Base-by-base conservation (phyloP, 2,113 vertebrate species). In the Colistium nudipinnis region DNA sequence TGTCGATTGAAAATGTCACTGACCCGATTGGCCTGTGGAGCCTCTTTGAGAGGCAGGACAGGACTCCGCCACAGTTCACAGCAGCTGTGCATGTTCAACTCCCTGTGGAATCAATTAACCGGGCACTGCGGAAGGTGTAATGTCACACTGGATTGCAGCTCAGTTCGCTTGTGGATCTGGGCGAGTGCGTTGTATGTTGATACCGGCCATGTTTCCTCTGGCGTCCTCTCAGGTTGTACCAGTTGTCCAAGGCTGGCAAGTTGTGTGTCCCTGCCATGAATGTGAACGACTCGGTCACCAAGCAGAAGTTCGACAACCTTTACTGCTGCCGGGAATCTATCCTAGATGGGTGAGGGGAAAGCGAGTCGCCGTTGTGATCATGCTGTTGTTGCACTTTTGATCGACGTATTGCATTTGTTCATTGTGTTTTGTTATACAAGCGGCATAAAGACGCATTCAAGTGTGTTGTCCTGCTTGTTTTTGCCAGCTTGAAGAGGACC, bases 321-420 rank as follows among this genome's bases (percentile, higher is more conserved):
- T 99, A 99, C 72, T 99, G 98, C 94, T 98, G 97, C 89, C 93
- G 98, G 76, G 98, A 99, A 61, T 99, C 98, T 76, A 99, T 99
- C 84, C 92, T 99, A 86, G 98, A 99, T 1, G 97, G 98, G 98
- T 99, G 91, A 95, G 95, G 85, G 45, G 52, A 62, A 30, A 54
- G 2, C 24, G 11, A 19, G 35, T 4, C 7, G 7, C 10, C 51
- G 31, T 20, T 53, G 16, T 22, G 36, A 12, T 31, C 33, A 17
- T 4, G 11, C 8, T 13, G 3, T 22, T 62, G 9, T 14, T 33
- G 55, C 12, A 49, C 10, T 9, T 38, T 47, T 47, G 2, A 57
- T 2, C 7, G 44, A 28, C 14, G 47, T 57, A 27, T 17, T 63
- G 51, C 38, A 9, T 64, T 48, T 17, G 9, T 17, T 39, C 9